Evolutionary conservation across 2,888 invertebrate genomes (phyloP).

Genomic region (Abscondita cerata): DNA sequence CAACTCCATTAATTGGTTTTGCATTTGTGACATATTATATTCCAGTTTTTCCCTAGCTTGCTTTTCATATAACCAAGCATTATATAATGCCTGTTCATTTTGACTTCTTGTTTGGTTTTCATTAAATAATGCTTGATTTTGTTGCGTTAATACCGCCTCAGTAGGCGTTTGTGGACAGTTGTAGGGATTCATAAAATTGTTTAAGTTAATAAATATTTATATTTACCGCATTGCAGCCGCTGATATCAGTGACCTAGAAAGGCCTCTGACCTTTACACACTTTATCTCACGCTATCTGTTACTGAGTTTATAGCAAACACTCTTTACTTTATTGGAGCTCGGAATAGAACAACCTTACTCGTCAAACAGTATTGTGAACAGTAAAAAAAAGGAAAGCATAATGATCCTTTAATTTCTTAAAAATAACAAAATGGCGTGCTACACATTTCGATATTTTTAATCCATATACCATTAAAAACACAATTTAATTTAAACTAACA

Average conservation of each 20-base stretch:
- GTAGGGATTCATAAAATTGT: slow-evolving; percentile 11
- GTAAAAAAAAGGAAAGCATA: too few relatives aligned
- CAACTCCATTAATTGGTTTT: slow-evolving; percentile 17
- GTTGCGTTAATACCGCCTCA: slow-evolving; percentile 11
- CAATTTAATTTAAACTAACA: too few relatives aligned
- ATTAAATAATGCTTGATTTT: slow-evolving; percentile 15
- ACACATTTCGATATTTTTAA: too few relatives aligned
- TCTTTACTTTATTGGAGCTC: slow-evolving; percentile 16
- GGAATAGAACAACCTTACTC: slow-evolving; percentile 5
- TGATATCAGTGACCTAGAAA: background rate
- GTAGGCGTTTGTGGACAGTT: slow-evolving; percentile 8
- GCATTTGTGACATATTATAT: slow-evolving; percentile 14
- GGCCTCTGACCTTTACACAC: slow-evolving; percentile 13
- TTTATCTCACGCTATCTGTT: slow-evolving; percentile 1
- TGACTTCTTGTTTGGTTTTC: slow-evolving; percentile 16
- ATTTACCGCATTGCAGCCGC: slow-evolving; percentile 9
- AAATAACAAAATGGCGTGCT: too few relatives aligned
- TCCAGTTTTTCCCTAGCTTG: slow-evolving; percentile 16
- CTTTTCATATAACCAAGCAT: slow-evolving; percentile 17
- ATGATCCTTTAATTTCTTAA: too few relatives aligned
- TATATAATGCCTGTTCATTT: slow-evolving; percentile 19
- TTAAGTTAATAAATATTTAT: slow-evolving; percentile 6
- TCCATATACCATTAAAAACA: too few relatives aligned
- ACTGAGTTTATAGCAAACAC: background rate
- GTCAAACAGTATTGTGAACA: too few relatives aligned